A percentile compares a stretch with the other conserved stretches of the same genome.
Conservation (phyloP, 2,888 invertebrate genomes). For the Auanema freiburgensis region DNA sequence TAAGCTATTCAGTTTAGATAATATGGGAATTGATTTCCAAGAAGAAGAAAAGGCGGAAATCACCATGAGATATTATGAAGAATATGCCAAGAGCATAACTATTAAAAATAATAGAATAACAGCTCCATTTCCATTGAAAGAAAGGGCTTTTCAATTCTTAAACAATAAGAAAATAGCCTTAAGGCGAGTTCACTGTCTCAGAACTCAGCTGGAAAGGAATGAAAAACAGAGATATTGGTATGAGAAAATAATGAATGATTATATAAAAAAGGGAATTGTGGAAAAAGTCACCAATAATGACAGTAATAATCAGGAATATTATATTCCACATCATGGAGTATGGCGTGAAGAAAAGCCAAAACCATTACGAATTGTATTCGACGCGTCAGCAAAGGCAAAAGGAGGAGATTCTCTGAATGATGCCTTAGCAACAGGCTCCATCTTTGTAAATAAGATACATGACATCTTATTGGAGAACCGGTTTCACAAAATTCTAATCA, state of each 20-base stretch:
- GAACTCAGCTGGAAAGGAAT: not conserved
- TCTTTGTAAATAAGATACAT: too few species aligned
- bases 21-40: too few species aligned
- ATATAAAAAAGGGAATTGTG: not conserved
- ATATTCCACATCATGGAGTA: constrained; percentile 5
- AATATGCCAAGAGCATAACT: not conserved
- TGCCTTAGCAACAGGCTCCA: too few species aligned
- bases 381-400: too few species aligned
- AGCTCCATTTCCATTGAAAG: constrained; percentile 5
- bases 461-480: too few species aligned
- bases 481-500: too few species aligned
- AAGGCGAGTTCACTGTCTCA: not conserved
- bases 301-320: not conserved
- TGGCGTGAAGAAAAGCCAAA: constrained; percentile 3
- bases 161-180: not conserved
- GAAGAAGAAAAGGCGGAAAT: too few species aligned
- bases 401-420: too few species aligned
- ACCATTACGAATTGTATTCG: constrained; percentile 3
- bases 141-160: not conserved
- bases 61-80: constrained; percentile 1
- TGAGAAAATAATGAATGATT: not conserved
- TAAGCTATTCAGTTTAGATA: not conserved
- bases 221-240: not conserved
- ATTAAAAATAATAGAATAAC: not conserved
- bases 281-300: constrained; percentile 1